Conservation (phyloP, 1,140 invertebrate genomes). For the Pachyrhynchus sulphureomaculatus region DNA sequence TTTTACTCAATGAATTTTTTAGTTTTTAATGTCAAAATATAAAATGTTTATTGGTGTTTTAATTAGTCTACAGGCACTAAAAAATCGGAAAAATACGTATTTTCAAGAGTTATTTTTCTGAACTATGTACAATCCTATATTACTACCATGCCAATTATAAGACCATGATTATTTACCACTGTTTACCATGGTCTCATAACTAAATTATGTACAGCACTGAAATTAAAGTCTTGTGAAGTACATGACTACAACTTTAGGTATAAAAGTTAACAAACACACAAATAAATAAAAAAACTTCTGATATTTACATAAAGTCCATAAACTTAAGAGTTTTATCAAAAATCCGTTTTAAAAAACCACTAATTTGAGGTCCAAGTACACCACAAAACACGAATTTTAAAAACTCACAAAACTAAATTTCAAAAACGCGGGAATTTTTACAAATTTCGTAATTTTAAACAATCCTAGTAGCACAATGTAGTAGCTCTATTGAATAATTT, state of each 20-base stretch:
- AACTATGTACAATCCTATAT: no score
- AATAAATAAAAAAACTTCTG: no score
- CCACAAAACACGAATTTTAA: neutral
- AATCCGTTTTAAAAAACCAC: no score
- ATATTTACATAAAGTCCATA: no score
- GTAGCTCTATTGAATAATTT: conserved; percentile 8
- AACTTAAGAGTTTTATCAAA: no score
- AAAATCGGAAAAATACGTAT: neutral
- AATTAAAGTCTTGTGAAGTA: no score
- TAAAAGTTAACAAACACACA: no score
- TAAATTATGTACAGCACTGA: no score
- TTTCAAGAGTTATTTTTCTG: neutral
- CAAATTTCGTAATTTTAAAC: neutral
- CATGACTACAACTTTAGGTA: no score
- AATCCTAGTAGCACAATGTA: neutral
- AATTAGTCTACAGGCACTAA: neutral
- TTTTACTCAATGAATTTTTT: neutral
- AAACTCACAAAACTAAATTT: neutral
- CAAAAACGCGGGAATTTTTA: neutral
- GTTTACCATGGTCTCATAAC: no score
- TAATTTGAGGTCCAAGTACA: neutral
- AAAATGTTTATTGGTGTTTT: neutral
- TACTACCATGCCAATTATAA: no score
- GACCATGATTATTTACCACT: no score
- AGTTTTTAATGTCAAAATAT: neutral